Evolutionary conservation across 2,113 vertebrate genomes (phyloP), one percentile per base, ranked within the genome.

Genomic region (Tragelaphus strepsiceros): DNA sequence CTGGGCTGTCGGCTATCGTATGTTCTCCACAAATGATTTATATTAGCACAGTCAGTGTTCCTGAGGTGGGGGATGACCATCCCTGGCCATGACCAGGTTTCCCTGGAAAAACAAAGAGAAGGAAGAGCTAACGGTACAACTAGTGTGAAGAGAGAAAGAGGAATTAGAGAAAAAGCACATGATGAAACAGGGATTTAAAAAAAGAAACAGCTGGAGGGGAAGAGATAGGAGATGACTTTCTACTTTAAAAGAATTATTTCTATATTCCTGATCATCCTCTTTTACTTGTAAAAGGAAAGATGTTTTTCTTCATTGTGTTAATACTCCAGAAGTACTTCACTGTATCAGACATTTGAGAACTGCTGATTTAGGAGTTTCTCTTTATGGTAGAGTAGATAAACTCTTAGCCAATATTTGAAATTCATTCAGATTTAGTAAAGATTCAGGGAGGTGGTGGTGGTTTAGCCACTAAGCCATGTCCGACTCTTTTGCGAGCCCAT

Each of bases 1-100:
- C 92, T 2, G 22, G 92, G 86, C 93, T 24, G 83, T 49, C 9
- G 3, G 92, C 53, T 94, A 88, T 93, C 83, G 15, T 82, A 51
- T n/a, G 35, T 56, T 87, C 81, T 88, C 61, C 61, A 46, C 19
- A 88, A 67, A 85, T 91, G 96, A 98, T 95, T 94, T 96, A 95
- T 58, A 64, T 26, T 46, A 58, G 61, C 32, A 53, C 12, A 54
- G 21, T 19, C 90, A 88, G 83, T 39, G 53, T 89, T 92, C 83
- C 30, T 10, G 8, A 88, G n/a, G 62, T 61, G 2, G 58, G 61
- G 58, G 61, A 15, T 12, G 15, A 56, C 61, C 51, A 84, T 62
- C 53, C 21, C 61, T 82, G 59, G 22, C 83, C 95, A 53, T 4
- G 16, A 39, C 51, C 94, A 97, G 90, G 54, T 80, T 58, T 96